Evolutionary conservation across 37 sponge, comb jelly and placozoan species (phyloP), one percentile per base, ranked within the genome.

Genomic region (Ephydatia muelleri): DNA sequence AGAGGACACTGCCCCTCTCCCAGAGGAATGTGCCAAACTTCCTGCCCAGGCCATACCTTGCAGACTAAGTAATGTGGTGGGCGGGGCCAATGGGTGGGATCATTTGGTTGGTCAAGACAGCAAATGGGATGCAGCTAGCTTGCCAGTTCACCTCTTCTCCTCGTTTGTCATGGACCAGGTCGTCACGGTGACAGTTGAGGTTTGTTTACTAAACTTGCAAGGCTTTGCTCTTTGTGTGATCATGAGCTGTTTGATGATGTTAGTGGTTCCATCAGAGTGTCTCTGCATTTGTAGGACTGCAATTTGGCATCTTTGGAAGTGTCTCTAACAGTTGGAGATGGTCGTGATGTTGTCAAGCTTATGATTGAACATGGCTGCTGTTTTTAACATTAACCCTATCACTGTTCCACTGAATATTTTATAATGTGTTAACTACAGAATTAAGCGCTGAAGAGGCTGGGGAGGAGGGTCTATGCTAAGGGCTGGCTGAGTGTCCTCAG

Each of bases 21-120:
- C 84, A 23, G 38, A 22, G 0, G 67, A 74, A n/a, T 31, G 57
- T 14, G 19, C 57, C 1, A 57, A 1, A 1, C 57, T 57, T 21
- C 57, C 57, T 57, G 57, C 57, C 23, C 30, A 72, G 83, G 73
- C 74, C 30, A 40, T 83, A 31, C 83, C 48, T 57, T 83, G 83
- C 83, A 34, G 73, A 19, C 73, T 72, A 1, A 25, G 33, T 4
- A 38, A 57, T 26, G 74, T 83, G 43, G 25, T 37, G 40, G 29
- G 72, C 25, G 72, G 35, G 4, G 13, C 74, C 36, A 71, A 14
- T 33, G 29, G 72, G 72, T 30, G 72, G 32, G 72, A 57, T 21
- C 57, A n/a, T n/a, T n/a, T n/a, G n/a, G n/a, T n/a, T n/a, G n/a
- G n/a, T n/a, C n/a, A n/a, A n/a, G n/a, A n/a, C n/a, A n/a, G n/a